A percentile compares a stretch with the other conserved stretches of the same genome.
These are phyloP conservation scores for Menidia beryllina DNA, from an alignment of 2,113 vertebrate genomes.

Conservation along the genomic window DNA sequence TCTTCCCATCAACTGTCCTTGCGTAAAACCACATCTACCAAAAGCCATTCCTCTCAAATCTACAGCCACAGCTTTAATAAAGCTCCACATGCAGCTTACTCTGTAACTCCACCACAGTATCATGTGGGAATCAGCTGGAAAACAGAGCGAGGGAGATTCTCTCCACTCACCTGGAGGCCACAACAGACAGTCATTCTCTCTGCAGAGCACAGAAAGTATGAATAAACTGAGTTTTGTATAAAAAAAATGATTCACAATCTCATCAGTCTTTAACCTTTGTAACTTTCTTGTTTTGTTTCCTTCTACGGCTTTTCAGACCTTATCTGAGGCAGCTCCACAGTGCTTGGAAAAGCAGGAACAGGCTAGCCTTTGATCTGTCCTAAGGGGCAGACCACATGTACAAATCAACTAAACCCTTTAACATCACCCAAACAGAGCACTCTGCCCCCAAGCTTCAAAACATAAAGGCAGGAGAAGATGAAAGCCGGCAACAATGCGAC, in stretches of 20 bases:
- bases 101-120: constrained; percentile 17
- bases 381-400: constrained; percentile 28
- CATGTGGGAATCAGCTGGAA: constrained; percentile 21
- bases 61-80: constrained; percentile 22
- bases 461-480: constrained; percentile 8
- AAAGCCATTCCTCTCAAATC: constrained; percentile 14
- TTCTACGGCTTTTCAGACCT: background rate
- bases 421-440: constrained; percentile 19
- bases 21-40: constrained; percentile 29
- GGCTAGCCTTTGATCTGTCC: constrained; percentile 41
- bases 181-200: constrained; percentile 9
- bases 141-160: constrained; percentile 20
- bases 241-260: constrained; percentile 29
- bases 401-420: constrained; percentile 25
- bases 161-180: constrained; percentile 17
- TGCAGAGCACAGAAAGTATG: background rate
- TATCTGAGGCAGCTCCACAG: constrained; percentile 22
- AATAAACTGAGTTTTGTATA: too few species aligned
- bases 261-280: constrained; percentile 33
- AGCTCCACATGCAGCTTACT: constrained; percentile 20
- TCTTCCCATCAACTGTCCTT: constrained; percentile 33
- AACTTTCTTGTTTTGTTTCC: constrained; percentile 19
- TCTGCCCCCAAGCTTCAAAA: constrained; percentile 26
- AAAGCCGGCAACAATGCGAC: too few species aligned
- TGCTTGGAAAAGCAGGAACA: constrained; percentile 23